Evolutionary conservation across 2,113 vertebrate genomes (phyloP).

Genomic region (Oncorhynchus nerka): DNA sequence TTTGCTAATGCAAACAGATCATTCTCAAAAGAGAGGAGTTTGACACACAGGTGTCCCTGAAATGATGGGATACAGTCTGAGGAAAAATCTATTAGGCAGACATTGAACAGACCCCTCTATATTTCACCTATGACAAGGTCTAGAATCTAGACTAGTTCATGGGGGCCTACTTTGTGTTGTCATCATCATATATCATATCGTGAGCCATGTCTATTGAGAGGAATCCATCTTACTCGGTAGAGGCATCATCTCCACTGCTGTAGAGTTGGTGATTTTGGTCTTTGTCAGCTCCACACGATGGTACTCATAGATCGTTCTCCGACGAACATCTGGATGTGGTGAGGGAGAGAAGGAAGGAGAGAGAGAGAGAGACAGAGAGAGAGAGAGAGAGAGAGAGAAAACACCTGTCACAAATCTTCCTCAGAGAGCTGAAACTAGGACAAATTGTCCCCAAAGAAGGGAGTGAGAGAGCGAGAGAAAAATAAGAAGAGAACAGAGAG

Average conservation of each 20-base stretch:
- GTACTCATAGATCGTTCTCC: constrained; percentile 97
- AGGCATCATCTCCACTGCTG: constrained; percentile 92
- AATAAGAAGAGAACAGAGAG: constrained; percentile 13
- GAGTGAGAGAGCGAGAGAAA: neutral
- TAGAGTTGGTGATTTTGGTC: constrained; percentile 90
- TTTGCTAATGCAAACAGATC: neutral
- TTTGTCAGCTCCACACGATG: constrained; percentile 94
- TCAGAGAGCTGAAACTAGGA: constrained; percentile 18
- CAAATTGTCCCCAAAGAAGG: constrained; percentile 10
- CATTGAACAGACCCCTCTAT: too few relatives aligned
- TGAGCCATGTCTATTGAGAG: neutral
- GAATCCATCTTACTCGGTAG: constrained; percentile 85
- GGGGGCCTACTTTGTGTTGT: neutral
- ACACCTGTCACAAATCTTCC: constrained; percentile 10
- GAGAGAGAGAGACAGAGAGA: too few relatives aligned
- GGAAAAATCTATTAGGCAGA: neutral
- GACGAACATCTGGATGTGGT: constrained; percentile 82
- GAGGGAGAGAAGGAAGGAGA: too few relatives aligned
- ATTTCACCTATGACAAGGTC: too few relatives aligned
- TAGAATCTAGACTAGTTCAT: too few relatives aligned
- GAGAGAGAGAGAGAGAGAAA: neutral
- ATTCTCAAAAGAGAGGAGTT: neutral
- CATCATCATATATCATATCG: neutral
- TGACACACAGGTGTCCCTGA: neutral
- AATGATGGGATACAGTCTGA: neutral